These are phyloP conservation scores for Drosophila mulleri DNA, from an alignment of 2,888 invertebrate species.

Conservation along the genomic window DNA sequence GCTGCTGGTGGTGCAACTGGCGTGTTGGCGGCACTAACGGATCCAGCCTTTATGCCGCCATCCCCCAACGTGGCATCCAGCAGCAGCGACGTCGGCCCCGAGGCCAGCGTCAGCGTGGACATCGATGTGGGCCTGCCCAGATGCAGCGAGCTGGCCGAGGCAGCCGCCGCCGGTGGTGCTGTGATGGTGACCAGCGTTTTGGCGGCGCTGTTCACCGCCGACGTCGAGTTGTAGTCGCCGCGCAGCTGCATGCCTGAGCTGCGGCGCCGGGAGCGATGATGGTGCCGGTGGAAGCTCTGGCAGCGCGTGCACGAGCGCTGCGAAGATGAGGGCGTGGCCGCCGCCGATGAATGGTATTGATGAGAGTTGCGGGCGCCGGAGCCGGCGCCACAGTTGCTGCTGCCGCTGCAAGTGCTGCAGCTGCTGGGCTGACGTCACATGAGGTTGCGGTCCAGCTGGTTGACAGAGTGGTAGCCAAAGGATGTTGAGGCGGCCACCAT, in stretches of 20 bases:
- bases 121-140: slow-evolving; percentile 64
- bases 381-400: slow-evolving; percentile 83
- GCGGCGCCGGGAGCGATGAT: slow-evolving; percentile 83
- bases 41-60: slow-evolving; percentile 38
- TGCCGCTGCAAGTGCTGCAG: slow-evolving; percentile 85
- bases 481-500: slow-evolving; percentile 85
- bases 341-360: slow-evolving; percentile 68
- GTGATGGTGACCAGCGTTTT: slow-evolving; percentile 79
- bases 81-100: slow-evolving; percentile 69
- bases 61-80: slow-evolving; percentile 56
- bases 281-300: slow-evolving; percentile 84
- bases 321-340: slow-evolving; percentile 71
- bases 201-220: slow-evolving; percentile 68
- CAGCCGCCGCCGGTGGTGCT: slow-evolving; percentile 70
- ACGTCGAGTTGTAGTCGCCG: slow-evolving; percentile 68
- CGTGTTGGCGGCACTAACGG: slow-evolving; percentile 69
- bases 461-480: slow-evolving; percentile 85
- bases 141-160: slow-evolving; percentile 57
- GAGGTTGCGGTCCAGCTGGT: slow-evolving; percentile 84
- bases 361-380: slow-evolving; percentile 65
- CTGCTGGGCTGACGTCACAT: slow-evolving; percentile 86
- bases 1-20: slow-evolving; percentile 57
- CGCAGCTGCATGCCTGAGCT: slow-evolving; percentile 77
- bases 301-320: slow-evolving; percentile 83
- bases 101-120: slow-evolving; percentile 74